Conservation (phyloP, 2,113 vertebrate species). For the Mesembrinibis cayennensis region DNA sequence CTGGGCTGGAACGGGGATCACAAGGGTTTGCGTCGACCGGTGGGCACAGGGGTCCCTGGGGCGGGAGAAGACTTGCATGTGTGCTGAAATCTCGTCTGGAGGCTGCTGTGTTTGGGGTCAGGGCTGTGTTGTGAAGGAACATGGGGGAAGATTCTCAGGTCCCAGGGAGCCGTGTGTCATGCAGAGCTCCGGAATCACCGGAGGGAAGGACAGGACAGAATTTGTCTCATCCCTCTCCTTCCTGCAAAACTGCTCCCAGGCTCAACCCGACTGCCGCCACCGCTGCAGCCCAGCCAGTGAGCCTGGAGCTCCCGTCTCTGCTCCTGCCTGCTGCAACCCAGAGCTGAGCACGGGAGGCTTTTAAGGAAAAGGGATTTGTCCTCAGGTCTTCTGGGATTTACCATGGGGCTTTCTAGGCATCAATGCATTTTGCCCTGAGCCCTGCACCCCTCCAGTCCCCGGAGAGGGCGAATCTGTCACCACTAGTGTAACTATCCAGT, state of each 20-base stretch:
- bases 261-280: background rate
- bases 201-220: background rate
- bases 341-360: background rate
- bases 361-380: background rate
- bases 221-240: background rate
- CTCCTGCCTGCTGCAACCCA: background rate
- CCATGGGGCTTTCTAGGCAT: background rate
- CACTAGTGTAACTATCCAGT: accelerated
- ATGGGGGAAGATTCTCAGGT: background rate
- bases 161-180: accelerated
- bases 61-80: accelerated
- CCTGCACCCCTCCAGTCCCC: background rate
- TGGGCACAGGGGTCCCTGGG: background rate
- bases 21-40: accelerated
- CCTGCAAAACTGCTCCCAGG: background rate
- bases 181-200: accelerated
- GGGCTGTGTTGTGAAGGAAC: background rate
- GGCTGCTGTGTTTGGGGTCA: accelerated
- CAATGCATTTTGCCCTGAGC: accelerated
- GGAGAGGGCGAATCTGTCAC: background rate
- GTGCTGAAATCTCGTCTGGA: accelerated
- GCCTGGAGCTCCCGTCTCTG: background rate
- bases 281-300: background rate
- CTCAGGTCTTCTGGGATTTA: background rate
- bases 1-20: background rate